phyloP scores from a whole-genome alignment of 2,888 invertebrate species.

The Lypha dubia region DNA sequence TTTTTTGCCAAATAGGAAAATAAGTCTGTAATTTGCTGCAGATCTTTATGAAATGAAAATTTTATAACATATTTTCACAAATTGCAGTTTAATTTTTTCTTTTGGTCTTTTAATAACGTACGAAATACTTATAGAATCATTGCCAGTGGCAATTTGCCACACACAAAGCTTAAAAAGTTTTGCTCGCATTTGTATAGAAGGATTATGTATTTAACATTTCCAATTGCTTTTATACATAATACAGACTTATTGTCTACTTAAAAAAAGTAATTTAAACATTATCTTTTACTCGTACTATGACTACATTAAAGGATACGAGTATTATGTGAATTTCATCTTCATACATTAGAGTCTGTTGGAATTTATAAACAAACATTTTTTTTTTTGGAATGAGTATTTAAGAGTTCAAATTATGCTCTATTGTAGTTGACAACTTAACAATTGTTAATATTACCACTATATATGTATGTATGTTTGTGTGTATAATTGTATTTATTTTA shows the following conservation, averaged over 20 bases:
- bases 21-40: background rate
- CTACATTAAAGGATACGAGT: background rate
- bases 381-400: too few species aligned
- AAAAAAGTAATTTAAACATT: background rate
- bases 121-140: background rate
- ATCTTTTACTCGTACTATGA: background rate
- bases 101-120: background rate
- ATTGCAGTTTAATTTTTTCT: background rate
- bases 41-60: background rate
- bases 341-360: background rate
- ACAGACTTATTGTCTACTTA: background rate
- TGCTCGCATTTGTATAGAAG: background rate
- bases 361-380: too few species aligned
- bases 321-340: background rate
- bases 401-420: background rate
- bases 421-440: background rate
- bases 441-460: conserved; percentile 29
- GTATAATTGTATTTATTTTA: background rate
- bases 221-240: background rate
- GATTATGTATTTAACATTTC: background rate
- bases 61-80: background rate
- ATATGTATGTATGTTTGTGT: background rate
- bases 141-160: too few species aligned
- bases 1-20: too few species aligned
- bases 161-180: background rate